These are phyloP conservation scores for Panthera leo DNA, from an alignment of 2,113 vertebrate genomes.

Conservation along the genomic window DNA sequence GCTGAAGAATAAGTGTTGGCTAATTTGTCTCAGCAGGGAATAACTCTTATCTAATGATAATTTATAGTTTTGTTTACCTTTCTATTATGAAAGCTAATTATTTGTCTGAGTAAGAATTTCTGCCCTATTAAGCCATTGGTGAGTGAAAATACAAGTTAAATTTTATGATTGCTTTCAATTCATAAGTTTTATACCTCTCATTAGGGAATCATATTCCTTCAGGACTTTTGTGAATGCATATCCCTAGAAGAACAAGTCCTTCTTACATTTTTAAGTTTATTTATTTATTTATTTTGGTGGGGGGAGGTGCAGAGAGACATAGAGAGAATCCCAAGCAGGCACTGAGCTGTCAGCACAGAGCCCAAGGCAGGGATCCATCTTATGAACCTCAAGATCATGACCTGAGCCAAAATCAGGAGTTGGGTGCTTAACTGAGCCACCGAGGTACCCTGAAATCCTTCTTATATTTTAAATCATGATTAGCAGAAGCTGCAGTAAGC, in stretches of 20 bases:
- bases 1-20: not conserved
- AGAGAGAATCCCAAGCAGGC: too few relatives aligned
- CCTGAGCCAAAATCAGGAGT: too few relatives aligned
- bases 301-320: too few relatives aligned
- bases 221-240: not conserved
- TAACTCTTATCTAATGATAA: slow-evolving; percentile 60
- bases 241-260: not conserved
- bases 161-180: not conserved
- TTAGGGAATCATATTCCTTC: not conserved
- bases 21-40: slow-evolving; percentile 48
- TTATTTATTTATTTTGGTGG: too few relatives aligned
- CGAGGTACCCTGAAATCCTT: not conserved
- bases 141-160: slow-evolving; percentile 60
- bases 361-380: too few relatives aligned
- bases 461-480: not conserved
- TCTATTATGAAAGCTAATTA: slow-evolving; percentile 49
- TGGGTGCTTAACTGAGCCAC: too few relatives aligned
- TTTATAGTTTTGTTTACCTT: slow-evolving; percentile 68
- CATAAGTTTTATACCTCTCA: not conserved
- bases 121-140: slow-evolving; percentile 35
- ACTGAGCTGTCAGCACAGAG: too few relatives aligned
- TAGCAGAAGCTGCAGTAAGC: not conserved
- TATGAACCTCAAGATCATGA: too few relatives aligned
- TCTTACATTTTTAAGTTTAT: not conserved
- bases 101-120: slow-evolving; percentile 47